Percentiles rank a stretch among this genome's conserved stretches.
These are phyloP conservation scores for Enchytraeus crypticus DNA, from an alignment of 2,888 invertebrate species.

Conservation along the genomic window DNA sequence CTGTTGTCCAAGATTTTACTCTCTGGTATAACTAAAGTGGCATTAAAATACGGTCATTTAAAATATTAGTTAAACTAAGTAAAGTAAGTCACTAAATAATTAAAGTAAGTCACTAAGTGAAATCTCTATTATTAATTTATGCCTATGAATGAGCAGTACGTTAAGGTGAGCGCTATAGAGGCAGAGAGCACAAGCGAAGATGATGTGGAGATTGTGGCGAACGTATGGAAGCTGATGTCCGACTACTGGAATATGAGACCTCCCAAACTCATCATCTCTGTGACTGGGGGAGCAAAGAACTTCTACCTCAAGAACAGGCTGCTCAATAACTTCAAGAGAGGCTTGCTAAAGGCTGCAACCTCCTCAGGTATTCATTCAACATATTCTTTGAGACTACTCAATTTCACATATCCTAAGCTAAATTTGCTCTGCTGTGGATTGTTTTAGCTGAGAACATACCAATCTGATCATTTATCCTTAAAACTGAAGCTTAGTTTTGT, in stretches of 20 bases:
- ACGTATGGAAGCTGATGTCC: constrained; percentile 38
- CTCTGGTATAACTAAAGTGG: neutral
- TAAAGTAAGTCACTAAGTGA: neutral
- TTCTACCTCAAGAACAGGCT: constrained; percentile 42
- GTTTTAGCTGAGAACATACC: no score
- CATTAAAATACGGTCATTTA: neutral
- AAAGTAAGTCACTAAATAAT: neutral
- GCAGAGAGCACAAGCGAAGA: neutral
- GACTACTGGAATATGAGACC: constrained; percentile 40
- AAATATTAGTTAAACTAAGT: neutral
- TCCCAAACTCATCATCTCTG: constrained; percentile 46
- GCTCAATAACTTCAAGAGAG: constrained; percentile 30
- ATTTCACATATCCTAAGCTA: no score
- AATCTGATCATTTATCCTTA: no score
- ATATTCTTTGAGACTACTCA: no score
- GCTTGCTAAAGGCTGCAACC: constrained; percentile 45
- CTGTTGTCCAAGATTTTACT: no score
- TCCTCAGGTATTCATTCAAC: constrained; percentile 41
- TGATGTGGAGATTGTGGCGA: constrained; percentile 11
- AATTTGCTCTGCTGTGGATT: no score
- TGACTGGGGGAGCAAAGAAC: constrained; percentile 47
- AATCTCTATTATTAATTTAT: no score
- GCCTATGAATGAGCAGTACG: constrained; percentile 12
- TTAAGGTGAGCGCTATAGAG: constrained; percentile 13
- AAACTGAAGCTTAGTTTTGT: no score